Base-by-base conservation (phyloP, 2,797 vertebrate species). In the Carduelis carduelis region DNA sequence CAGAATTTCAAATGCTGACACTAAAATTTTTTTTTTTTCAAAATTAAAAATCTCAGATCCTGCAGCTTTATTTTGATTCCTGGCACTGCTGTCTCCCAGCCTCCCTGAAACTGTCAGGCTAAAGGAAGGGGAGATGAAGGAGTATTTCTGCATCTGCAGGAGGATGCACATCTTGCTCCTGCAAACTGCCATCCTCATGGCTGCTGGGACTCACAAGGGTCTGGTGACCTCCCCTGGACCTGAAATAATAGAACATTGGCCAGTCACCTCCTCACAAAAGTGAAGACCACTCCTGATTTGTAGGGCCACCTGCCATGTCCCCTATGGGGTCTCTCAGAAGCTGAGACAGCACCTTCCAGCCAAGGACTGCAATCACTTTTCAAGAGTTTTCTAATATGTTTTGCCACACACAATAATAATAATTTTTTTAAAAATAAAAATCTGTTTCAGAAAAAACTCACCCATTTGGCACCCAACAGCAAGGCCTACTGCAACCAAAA, bases 1-100 rank as follows among this genome's bases (percentile, higher is more conserved):
- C 44, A 37, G 64, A 93, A 85, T 85, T 87, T 82, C 78, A 92
- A 82, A 72, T 41, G 50, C 43, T 53, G 70, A 75, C n/a, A 61
- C 19, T 24, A 26, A 11, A 3, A 5, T 13, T 39, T 39, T 39
- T 39, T 2, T 14, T 8, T 16, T 8, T 12, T n/a, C 4, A 1
- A 13, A 90, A 57, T 24, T 30, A 82, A 61, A 34, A 59, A 15
- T 53, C 63, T 81, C 21, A 22, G 35, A 39, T 68, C 66, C 68
- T 61, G 13, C 57, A 79, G 79, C 39, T 76, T 94, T 52, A 59
- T 87, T 76, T 87, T 88, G 21, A 39, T 57, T 77, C 49, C 63
- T 46, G 43, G 39, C 0, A 0, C 53, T 86, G 64, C 49, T 3
- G 3, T 50, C 82, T 85, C 68, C 39, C 49, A 64, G 49, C 21